phyloP scores from a whole-genome alignment of 2,888 invertebrate species.

The Galerucella calmariensis region DNA sequence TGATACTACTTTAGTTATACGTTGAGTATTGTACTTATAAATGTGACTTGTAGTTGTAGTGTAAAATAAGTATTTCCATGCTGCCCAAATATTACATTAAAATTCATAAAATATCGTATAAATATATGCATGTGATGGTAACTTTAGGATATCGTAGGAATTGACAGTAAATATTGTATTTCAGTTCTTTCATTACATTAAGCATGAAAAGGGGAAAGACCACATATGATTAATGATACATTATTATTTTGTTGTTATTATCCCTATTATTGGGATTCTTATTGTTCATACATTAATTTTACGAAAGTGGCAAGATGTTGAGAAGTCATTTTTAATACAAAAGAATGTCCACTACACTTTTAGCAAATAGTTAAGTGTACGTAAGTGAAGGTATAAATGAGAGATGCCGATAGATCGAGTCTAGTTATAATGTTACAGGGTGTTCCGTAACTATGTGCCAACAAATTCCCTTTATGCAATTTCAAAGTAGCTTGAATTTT shows the following conservation, averaged over 20 bases:
- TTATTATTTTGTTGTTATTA: not conserved
- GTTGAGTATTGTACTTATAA: conserved; percentile 9
- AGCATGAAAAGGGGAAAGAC: conserved; percentile 16
- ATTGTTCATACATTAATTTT: not conserved
- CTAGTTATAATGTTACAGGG: no score
- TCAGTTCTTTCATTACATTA: not conserved
- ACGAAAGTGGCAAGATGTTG: not conserved
- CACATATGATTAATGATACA: conserved; percentile 15
- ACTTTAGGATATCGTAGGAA: conserved; percentile 12
- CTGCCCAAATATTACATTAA: conserved; percentile 56
- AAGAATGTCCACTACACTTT: no score
- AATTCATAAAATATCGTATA: conserved; percentile 41
- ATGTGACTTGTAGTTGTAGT: conserved; percentile 9
- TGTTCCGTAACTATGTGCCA: no score
- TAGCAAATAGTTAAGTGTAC: no score
- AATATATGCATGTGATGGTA: conserved; percentile 48
- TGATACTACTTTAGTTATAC: not conserved
- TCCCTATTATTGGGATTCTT: not conserved
- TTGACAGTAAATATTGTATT: not conserved
- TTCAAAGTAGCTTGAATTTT: no score
- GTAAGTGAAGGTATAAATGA: no score
- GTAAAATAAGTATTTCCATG: conserved; percentile 23
- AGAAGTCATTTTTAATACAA: no score
- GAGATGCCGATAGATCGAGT: no score
- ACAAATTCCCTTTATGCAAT: no score